phyloP scores from a whole-genome alignment of 2,797 vertebrate genomes.

The Phrynocephalus guinanensis region DNA sequence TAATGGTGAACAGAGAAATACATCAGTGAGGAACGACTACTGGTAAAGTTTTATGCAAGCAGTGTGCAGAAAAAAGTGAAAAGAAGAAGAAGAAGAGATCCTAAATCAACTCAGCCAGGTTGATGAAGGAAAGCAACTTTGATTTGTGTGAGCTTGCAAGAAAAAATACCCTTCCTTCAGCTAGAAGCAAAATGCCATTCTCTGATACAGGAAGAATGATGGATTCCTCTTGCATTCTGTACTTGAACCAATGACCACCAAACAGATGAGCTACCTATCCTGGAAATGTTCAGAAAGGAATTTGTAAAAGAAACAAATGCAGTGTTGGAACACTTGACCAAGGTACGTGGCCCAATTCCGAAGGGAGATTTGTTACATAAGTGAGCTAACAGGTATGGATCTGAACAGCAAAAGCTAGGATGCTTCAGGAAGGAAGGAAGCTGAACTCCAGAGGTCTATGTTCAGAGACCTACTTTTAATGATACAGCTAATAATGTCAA shows the following conservation, averaged over 20 bases:
- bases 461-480: too few species aligned
- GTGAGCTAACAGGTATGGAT: constrained; percentile 26
- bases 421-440: constrained; percentile 2
- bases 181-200: constrained; percentile 17
- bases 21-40: constrained; percentile 35
- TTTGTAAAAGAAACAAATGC: constrained; percentile 33
- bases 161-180: constrained; percentile 37
- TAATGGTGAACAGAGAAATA: constrained; percentile 33
- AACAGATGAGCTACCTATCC: constrained; percentile 24
- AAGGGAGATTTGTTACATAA: constrained; percentile 25
- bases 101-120: constrained; percentile 27
- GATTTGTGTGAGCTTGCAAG: constrained; percentile 32
- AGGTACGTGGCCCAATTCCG: constrained; percentile 7
- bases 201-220: constrained; percentile 37
- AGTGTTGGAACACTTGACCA: neutral
- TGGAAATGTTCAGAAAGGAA: neutral
- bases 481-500: too few species aligned
- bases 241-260: constrained; percentile 24
- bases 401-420: neutral
- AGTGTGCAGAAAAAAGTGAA: neutral
- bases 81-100: constrained; percentile 15
- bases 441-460: too few species aligned
- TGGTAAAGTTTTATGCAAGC: constrained; percentile 25
- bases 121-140: constrained; percentile 30
- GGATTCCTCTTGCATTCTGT: neutral